These are phyloP conservation scores for Nomada fucata DNA, from an alignment of 2,888 invertebrate species.

Conservation along the genomic window DNA sequence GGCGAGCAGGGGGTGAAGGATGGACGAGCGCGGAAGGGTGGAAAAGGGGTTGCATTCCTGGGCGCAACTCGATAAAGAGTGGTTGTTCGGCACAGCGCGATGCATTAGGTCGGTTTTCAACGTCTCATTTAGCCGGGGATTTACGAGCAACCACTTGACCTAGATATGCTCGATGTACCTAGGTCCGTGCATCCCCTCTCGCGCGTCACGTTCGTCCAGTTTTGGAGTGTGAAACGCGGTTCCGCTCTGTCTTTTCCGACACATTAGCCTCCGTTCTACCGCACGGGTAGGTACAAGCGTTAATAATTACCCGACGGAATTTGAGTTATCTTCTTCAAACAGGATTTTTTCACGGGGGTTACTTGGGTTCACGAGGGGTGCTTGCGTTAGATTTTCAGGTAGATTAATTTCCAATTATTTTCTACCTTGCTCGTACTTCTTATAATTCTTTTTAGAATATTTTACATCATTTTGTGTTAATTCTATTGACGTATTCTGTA, in stretches of 20 bases:
- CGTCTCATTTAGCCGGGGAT: conserved; percentile 77
- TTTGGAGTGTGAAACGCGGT: conserved; percentile 67
- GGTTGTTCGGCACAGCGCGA: conserved; percentile 55
- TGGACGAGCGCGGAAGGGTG: not conserved
- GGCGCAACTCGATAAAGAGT: conserved; percentile 52
- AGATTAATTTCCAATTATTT: not conserved
- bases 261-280: conserved; percentile 62
- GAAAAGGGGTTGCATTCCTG: conserved; percentile 36
- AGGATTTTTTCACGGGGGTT: conserved; percentile 33
- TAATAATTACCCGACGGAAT: conserved; percentile 56
- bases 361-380: not conserved
- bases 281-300: conserved; percentile 41
- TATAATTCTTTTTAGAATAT: not conserved
- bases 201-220: conserved; percentile 38
- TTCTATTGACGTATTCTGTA: too few relatives aligned
- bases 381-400: not conserved
- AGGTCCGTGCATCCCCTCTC: conserved; percentile 49
- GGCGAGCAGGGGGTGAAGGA: not conserved
- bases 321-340: conserved; percentile 21
- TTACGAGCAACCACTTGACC: conserved; percentile 74
- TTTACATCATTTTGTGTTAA: too few relatives aligned
- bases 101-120: conserved; percentile 75
- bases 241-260: conserved; percentile 62
- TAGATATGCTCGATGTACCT: conserved; percentile 73
- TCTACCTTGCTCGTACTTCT: not conserved